Evolutionary conservation across 2,797 vertebrate genomes (phyloP).

Genomic region (Delichon dasypus): DNA sequence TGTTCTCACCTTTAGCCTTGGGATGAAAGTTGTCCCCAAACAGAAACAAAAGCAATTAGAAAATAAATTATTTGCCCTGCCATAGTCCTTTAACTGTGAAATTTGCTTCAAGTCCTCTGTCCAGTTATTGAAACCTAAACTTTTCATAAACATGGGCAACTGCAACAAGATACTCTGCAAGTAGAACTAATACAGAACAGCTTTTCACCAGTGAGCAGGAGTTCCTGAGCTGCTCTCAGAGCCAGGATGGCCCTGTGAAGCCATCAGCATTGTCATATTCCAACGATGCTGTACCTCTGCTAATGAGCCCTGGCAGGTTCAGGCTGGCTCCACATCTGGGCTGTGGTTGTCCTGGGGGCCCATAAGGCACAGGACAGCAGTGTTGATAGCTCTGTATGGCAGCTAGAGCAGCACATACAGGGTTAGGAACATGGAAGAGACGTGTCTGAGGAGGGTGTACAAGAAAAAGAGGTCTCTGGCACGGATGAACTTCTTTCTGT

Average conservation of each 20-base stretch:
- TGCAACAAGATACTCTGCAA: neutral
- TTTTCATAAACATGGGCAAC: neutral
- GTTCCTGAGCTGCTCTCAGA: neutral
- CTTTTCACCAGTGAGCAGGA: neutral
- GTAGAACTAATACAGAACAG: neutral
- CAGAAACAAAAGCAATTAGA: neutral
- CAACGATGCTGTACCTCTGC: neutral
- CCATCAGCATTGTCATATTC: neutral
- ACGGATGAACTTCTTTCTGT: neutral
- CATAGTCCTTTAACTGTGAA: neutral
- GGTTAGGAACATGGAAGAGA: neutral
- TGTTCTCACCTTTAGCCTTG: neutral
- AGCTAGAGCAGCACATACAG: neutral
- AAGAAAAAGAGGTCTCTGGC: neutral
- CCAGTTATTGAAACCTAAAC: neutral
- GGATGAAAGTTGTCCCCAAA: neutral
- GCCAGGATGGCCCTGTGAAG: neutral
- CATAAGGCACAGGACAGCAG: neutral
- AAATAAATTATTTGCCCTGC: neutral
- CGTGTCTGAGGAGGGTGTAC: neutral
- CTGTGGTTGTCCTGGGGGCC: rapidly evolving
- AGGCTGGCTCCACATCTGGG: neutral
- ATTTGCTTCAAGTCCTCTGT: neutral
- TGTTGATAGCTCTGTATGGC: rapidly evolving
- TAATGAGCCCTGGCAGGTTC: neutral